phyloP scores from a whole-genome alignment of 2,888 invertebrate species.

The Neocrepidodera transversa region DNA sequence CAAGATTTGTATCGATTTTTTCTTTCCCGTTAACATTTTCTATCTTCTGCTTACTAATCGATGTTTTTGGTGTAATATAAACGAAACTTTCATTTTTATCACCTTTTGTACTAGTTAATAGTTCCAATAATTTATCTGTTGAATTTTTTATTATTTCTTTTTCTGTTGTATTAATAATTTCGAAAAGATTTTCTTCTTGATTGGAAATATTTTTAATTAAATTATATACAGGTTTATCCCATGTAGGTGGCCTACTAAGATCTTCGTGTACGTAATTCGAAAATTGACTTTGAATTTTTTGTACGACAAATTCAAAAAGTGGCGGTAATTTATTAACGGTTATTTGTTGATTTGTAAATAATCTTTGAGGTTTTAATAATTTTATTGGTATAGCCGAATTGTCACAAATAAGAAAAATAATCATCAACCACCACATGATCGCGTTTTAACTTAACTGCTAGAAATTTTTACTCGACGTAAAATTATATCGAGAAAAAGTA shows the following conservation, averaged over 20 bases:
- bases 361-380: constrained; percentile 23
- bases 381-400: not conserved
- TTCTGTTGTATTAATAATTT: constrained; percentile 26
- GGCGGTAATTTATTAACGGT: constrained; percentile 68
- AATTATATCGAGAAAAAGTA: constrained; percentile 5
- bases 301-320: constrained; percentile 71
- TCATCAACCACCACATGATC: constrained; percentile 21
- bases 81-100: constrained; percentile 32
- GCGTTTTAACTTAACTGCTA: constrained; percentile 7
- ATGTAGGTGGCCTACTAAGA: constrained; percentile 59
- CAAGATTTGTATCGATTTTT: not conserved
- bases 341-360: constrained; percentile 35
- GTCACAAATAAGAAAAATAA: constrained; percentile 7
- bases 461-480: constrained; percentile 20
- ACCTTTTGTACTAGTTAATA: constrained; percentile 3
- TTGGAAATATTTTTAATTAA: constrained; percentile 18
- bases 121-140: constrained; percentile 8
- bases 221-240: constrained; percentile 52
- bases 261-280: constrained; percentile 71
- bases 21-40: no score
- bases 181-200: constrained; percentile 40
- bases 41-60: constrained; percentile 6
- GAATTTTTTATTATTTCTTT: constrained; percentile 9
- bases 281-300: constrained; percentile 73
- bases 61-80: constrained; percentile 35